A percentile compares a stretch with the other conserved stretches of the same genome.
phyloP scores from a whole-genome alignment of 1,140 invertebrate species.

The Orius insidiosus region DNA sequence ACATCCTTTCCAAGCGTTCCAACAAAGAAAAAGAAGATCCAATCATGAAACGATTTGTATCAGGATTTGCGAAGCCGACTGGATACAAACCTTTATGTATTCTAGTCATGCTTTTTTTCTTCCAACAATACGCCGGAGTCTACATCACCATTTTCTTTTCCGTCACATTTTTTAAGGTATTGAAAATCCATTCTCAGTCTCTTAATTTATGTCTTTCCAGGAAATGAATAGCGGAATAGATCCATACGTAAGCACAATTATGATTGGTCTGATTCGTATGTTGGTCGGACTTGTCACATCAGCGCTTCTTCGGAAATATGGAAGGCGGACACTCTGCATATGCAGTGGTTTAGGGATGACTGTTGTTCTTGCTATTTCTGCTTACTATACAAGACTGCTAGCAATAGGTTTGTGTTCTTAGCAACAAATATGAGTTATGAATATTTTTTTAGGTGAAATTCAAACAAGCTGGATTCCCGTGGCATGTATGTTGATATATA shows the following conservation, averaged over 20 bases:
- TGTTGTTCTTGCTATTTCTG: slow-evolving; percentile 32
- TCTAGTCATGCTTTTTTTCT: slow-evolving; percentile 35
- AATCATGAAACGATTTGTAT: slow-evolving; percentile 9
- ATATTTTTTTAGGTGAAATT: slow-evolving; percentile 13
- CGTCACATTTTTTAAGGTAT: slow-evolving; percentile 39
- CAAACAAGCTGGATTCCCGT: slow-evolving; percentile 24
- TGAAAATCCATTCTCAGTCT: too few species aligned
- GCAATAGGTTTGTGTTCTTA: too few species aligned
- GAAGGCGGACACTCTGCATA: slow-evolving; percentile 32
- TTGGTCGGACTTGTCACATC: slow-evolving; percentile 37
- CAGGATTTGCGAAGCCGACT: slow-evolving; percentile 29
- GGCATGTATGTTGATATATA: slow-evolving; percentile 29
- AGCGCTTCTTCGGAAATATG: slow-evolving; percentile 31
- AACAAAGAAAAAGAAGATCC: background rate
- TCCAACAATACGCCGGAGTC: slow-evolving; percentile 43
- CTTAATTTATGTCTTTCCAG: too few species aligned
- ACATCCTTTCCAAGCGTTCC: slow-evolving; percentile 20
- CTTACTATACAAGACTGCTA: slow-evolving; percentile 27
- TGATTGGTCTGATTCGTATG: slow-evolving; percentile 44
- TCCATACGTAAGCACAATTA: slow-evolving; percentile 34
- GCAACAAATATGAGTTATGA: too few species aligned
- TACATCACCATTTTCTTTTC: slow-evolving; percentile 53
- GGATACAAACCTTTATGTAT: slow-evolving; percentile 40
- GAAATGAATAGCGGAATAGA: slow-evolving; percentile 31
- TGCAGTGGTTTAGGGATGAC: slow-evolving; percentile 32